Evolutionary conservation across 2,113 vertebrate genomes (phyloP).

Genomic region (Drymodes brunneopygia): DNA sequence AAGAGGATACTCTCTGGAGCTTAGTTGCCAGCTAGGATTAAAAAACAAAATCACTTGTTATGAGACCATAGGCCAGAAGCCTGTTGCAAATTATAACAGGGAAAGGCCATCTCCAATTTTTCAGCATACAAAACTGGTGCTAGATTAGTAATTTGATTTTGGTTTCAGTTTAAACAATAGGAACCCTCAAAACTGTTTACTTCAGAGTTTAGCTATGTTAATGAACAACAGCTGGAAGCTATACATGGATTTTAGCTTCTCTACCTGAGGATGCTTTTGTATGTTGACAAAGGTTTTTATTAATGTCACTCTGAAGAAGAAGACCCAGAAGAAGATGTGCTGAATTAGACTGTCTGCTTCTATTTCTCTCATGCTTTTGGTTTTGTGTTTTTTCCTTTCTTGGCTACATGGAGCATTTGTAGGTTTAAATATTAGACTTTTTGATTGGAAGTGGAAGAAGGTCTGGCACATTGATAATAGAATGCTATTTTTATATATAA

Average conservation of each 20-base stretch:
- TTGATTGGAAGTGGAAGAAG: not conserved
- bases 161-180: not conserved
- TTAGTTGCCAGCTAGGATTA: not conserved
- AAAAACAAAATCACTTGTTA: not conserved
- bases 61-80: not conserved
- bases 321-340: not conserved
- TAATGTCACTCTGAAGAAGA: not conserved
- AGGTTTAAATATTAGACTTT: not conserved
- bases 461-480: rapidly evolving
- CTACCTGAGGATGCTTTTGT: not conserved
- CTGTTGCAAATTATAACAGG: not conserved
- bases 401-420: not conserved
- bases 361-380: rapidly evolving
- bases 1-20: not conserved
- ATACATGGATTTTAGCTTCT: not conserved
- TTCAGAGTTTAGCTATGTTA: not conserved
- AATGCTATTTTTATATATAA: not conserved
- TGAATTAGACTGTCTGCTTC: not conserved
- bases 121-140: not conserved
- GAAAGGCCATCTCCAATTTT: not conserved
- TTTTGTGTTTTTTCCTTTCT: not conserved
- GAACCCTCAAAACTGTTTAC: not conserved
- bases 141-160: not conserved
- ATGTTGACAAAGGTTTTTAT: not conserved
- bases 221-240: not conserved